A percentile compares a stretch with the other conserved stretches of the same genome.
Conservation (phyloP, 2,888 invertebrate genomes). For the Hyalella azteca region DNA sequence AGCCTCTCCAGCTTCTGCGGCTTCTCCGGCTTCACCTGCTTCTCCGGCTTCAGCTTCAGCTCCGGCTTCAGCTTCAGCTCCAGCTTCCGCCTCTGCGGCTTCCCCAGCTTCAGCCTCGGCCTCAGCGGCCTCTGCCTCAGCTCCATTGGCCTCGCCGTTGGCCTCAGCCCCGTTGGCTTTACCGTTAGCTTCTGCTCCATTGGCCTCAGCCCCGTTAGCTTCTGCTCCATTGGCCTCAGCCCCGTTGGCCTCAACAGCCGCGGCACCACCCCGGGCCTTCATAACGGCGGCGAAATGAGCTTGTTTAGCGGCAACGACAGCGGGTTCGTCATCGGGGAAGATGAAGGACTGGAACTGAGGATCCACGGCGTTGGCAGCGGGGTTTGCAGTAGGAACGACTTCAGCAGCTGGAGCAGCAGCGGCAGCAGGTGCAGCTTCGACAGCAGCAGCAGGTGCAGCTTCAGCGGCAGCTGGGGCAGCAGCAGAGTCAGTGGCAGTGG, state of each 20-base stretch:
- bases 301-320: constrained; percentile 30
- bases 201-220: constrained; percentile 3
- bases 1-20: constrained; percentile 33
- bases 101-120: constrained; percentile 38
- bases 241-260: neutral
- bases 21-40: constrained; percentile 30
- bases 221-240: constrained; percentile 1
- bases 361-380: constrained; percentile 15
- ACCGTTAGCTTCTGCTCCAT: constrained; percentile 12
- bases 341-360: constrained; percentile 38
- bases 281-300: constrained; percentile 37
- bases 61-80: constrained; percentile 5
- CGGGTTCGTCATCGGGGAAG: constrained; percentile 38
- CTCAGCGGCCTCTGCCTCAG: neutral
- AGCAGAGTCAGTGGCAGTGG: constrained; percentile 60
- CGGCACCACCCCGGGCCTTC: constrained; percentile 19
- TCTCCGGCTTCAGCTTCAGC: constrained; percentile 4
- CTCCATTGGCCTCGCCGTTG: neutral
- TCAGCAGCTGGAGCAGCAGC: constrained; percentile 72
- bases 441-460: constrained; percentile 63
- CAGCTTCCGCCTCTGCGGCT: constrained; percentile 24
- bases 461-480: constrained; percentile 57
- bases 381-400: constrained; percentile 30
- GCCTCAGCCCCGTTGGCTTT: neutral
- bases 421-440: constrained; percentile 81